These are phyloP conservation scores for Acheta domesticus DNA, from an alignment of 2,888 invertebrate species.

Conservation along the genomic window DNA sequence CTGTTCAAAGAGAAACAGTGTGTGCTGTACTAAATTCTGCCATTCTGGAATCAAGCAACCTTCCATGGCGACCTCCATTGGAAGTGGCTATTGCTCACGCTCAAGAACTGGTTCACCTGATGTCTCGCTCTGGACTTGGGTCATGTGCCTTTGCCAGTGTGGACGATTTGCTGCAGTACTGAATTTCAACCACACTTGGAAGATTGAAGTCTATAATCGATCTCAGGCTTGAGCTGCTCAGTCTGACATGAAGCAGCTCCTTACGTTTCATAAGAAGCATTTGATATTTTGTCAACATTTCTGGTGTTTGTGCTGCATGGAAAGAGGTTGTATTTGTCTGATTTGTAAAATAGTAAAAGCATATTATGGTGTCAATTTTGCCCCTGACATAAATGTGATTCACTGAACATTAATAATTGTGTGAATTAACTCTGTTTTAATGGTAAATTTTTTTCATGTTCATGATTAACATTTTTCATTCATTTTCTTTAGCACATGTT, in stretches of 20 bases:
- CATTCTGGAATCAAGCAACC: conserved; percentile 89
- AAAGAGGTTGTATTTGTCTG: neutral
- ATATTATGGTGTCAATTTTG: neutral
- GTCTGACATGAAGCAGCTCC: conserved; percentile 4
- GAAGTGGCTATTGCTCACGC: conserved; percentile 91
- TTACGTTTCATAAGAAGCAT: neutral
- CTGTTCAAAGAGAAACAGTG: conserved; percentile 90
- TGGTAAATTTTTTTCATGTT: conserved; percentile 18
- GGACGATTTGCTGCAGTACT: conserved; percentile 73
- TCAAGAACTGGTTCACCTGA: conserved; percentile 80
- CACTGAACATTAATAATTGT: neutral
- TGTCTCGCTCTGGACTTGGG: conserved; percentile 86
- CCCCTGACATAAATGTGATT: neutral
- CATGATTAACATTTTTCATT: neutral
- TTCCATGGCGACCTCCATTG: conserved; percentile 86
- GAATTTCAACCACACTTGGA: conserved; percentile 40
- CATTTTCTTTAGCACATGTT: neutral
- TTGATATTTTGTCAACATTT: conserved; percentile 18
- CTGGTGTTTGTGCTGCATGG: conserved; percentile 18
- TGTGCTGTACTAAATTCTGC: conserved; percentile 96
- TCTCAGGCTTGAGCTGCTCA: conserved; percentile 7
- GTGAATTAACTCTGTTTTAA: neutral
- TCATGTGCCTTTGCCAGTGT: conserved; percentile 94
- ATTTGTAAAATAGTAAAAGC: neutral
- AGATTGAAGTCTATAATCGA: neutral